Conservation (phyloP, 2,113 vertebrate genomes). For the Neodon shergylaensis region DNA sequence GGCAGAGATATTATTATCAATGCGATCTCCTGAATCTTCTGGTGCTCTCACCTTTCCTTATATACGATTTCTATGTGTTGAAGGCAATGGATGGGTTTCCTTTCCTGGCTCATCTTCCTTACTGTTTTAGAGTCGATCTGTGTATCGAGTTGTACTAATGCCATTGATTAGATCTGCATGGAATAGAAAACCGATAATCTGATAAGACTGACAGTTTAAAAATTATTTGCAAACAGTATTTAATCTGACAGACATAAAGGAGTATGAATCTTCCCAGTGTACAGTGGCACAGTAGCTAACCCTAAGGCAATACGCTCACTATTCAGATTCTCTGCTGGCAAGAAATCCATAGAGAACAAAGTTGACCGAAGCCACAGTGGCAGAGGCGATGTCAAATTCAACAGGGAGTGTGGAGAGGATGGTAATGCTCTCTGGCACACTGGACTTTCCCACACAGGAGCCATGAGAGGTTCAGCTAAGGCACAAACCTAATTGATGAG, state of each 20-base stretch:
- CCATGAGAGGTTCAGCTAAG: background rate
- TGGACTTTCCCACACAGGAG: background rate
- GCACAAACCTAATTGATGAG: background rate
- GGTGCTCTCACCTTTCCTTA: background rate
- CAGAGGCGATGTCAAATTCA: background rate
- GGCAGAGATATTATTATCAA: background rate
- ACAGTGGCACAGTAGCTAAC: background rate
- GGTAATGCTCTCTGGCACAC: background rate
- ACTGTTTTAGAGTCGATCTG: background rate
- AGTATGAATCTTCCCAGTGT: background rate
- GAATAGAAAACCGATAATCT: background rate
- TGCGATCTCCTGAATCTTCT: background rate
- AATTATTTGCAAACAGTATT: constrained; percentile 14
- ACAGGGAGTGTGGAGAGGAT: background rate
- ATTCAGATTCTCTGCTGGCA: background rate
- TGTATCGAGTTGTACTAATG: background rate
- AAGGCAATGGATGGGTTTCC: background rate
- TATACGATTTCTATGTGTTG: background rate
- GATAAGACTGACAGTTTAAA: background rate
- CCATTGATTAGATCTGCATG: background rate
- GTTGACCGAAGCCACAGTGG: background rate
- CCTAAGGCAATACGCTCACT: background rate
- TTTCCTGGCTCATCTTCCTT: background rate
- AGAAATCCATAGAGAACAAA: constrained; percentile 5
- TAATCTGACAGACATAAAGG: background rate